Percentiles rank a stretch among this genome's conserved stretches.
Conservation (phyloP, 2,113 vertebrate species). For the Mionectes macconnelli region DNA sequence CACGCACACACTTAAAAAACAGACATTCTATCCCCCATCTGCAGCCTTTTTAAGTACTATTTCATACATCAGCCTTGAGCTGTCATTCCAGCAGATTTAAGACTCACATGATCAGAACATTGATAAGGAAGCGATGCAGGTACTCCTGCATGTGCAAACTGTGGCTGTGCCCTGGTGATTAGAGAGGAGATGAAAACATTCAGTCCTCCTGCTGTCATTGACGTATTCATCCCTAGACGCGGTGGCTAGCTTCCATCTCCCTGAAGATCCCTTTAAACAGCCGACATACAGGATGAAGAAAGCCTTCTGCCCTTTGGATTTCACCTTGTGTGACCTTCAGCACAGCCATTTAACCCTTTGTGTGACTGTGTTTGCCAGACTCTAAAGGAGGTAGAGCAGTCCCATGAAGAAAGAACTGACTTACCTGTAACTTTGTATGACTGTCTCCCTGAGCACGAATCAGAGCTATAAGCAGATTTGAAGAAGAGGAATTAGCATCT, state of each 20-base stretch:
- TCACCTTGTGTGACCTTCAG: neutral
- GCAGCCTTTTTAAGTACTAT: neutral
- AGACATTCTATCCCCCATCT: neutral
- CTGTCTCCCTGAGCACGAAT: neutral
- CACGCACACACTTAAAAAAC: neutral
- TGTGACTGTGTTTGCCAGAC: neutral
- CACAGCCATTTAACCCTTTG: neutral
- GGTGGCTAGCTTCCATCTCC: neutral
- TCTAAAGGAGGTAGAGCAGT: neutral
- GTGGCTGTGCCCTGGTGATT: slow-evolving; percentile 24
- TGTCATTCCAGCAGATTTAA: slow-evolving; percentile 34
- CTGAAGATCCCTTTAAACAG: neutral
- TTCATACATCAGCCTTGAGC: neutral
- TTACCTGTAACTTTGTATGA: neutral
- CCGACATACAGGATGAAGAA: neutral
- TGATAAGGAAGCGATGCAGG: slow-evolving; percentile 7
- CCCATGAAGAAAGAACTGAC: neutral
- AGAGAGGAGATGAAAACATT: slow-evolving; percentile 9
- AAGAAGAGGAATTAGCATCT: neutral
- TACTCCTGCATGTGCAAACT: neutral
- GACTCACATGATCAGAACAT: neutral
- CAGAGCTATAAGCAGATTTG: neutral
- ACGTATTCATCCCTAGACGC: neutral
- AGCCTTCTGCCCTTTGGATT: neutral
- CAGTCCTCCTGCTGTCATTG: slow-evolving; percentile 1